Conservation (phyloP, 2,888 invertebrate species). For the Laspeyria flexula region DNA sequence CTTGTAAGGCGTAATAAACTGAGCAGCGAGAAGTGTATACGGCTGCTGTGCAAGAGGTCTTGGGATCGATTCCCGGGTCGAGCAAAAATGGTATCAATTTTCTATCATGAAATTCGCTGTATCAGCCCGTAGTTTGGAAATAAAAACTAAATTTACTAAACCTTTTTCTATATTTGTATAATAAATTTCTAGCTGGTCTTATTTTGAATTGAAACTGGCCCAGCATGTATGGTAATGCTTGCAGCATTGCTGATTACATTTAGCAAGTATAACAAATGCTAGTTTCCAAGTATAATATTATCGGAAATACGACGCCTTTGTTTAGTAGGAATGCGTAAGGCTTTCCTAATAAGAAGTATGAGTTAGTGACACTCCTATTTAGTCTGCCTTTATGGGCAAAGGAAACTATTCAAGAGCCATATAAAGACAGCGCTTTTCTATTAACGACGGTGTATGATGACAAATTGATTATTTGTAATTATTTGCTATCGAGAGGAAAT, state of each 20-base stretch:
- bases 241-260: not conserved
- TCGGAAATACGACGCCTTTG: conserved; percentile 24
- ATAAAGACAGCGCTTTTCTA: conserved; percentile 4
- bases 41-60: too few species aligned
- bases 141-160: too few species aligned
- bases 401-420: conserved; percentile 33
- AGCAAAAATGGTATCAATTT: too few species aligned
- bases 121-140: too few species aligned
- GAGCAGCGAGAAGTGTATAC: too few species aligned
- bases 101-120: too few species aligned
- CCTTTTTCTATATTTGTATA: too few species aligned
- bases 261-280: not conserved
- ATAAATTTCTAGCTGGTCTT: too few species aligned
- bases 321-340: conserved; percentile 29
- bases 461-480: conserved; percentile 1
- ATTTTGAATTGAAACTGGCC: too few species aligned
- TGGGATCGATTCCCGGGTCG: too few species aligned
- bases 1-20: too few species aligned
- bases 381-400: conserved; percentile 25
- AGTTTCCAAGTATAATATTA: not conserved
- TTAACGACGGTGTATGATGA: not conserved
- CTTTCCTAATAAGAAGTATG: conserved; percentile 25
- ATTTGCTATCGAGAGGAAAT: too few species aligned
- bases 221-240: not conserved
- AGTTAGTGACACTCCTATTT: conserved; percentile 1